Percentiles rank a stretch among this genome's conserved stretches.
Evolutionary conservation across 2,797 vertebrate species (phyloP).

Genomic region (Cyprinella venusta): DNA sequence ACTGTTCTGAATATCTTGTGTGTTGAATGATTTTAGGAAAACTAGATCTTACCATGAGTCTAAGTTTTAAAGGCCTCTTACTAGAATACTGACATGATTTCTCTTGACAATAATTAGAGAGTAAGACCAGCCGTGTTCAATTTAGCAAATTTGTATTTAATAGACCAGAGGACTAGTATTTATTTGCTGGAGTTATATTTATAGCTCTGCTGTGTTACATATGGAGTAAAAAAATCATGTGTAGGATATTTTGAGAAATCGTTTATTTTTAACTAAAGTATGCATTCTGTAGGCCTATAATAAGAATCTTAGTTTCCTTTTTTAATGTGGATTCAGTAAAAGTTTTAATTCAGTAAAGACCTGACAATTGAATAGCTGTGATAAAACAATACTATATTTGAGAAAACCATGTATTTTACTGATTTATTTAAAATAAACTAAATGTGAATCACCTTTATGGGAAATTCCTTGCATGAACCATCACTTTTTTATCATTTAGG

Average conservation of each 20-base stretch:
- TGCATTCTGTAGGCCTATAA: neutral
- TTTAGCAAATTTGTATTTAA: neutral
- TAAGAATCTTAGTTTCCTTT: neutral
- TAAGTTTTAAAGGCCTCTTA: neutral
- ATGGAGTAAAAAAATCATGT: neutral
- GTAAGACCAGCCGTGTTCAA: neutral
- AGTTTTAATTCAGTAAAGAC: neutral
- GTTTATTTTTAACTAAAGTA: neutral
- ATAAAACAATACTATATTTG: neutral
- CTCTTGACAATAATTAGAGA: constrained; percentile 1
- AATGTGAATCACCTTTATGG: neutral
- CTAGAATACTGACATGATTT: neutral
- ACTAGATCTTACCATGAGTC: neutral
- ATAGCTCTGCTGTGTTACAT: neutral
- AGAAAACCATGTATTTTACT: neutral
- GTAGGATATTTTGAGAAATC: neutral
- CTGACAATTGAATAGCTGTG: neutral
- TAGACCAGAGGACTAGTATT: neutral
- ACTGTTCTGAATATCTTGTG: neutral
- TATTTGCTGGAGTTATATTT: neutral
- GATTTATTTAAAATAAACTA: neutral
- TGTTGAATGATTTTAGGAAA: neutral
- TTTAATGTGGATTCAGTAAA: neutral
- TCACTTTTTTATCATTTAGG: too few relatives aligned
- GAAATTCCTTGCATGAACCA: neutral